Evolutionary conservation across 2,888 invertebrate species (phyloP), one percentile per base, ranked within the genome.

Genomic region (Tipula helvola): DNA sequence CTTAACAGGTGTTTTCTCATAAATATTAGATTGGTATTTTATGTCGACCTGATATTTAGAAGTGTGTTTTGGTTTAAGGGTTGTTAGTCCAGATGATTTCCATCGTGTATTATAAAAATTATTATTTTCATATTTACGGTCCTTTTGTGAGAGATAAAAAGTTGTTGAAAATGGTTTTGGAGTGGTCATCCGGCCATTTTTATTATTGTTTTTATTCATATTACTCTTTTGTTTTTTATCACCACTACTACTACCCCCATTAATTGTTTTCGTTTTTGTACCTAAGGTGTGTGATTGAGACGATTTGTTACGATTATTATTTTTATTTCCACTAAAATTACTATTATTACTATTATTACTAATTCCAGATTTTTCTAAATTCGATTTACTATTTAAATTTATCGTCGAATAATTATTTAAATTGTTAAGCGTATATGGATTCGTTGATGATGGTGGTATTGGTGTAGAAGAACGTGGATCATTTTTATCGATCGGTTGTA

Each of bases 401-500:
- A 90, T 88, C 36, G 89, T 88, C 87, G 89, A 89, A 86, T 88
- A 88, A 87, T 88, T 88, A 87, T 87, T 87, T 57, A 88, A 88
- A 92, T 87, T 87, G 41, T n/a, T 85, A 44, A 18, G 8, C 16
- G 47, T 41, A 85, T 13, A 71, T 28, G 18, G 44, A 39, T 42
- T 84, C n/a, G n/a, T 42, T 36, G 87, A 47, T 85, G 88, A 87
- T 42, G 88, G 87, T 16, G 86, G 87, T 3, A 88, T 87, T 42
- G 86, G 87, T 71, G 88, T 87, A 12, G 88, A 90, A 90, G 87
- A 89, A 89, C 87, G 90, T 18, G 94, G 94, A 90, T 94, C 95
- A 89, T 93, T 93, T 91, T 94, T 94, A 90, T 93, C 92, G 86
- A 94, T 94, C 87, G 93, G 93, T 88, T 92, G 92, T 44, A 90